Percentiles rank a stretch among this genome's conserved stretches.
phyloP scores from a whole-genome alignment of 2,888 invertebrate species.

The Noctua janthina region DNA sequence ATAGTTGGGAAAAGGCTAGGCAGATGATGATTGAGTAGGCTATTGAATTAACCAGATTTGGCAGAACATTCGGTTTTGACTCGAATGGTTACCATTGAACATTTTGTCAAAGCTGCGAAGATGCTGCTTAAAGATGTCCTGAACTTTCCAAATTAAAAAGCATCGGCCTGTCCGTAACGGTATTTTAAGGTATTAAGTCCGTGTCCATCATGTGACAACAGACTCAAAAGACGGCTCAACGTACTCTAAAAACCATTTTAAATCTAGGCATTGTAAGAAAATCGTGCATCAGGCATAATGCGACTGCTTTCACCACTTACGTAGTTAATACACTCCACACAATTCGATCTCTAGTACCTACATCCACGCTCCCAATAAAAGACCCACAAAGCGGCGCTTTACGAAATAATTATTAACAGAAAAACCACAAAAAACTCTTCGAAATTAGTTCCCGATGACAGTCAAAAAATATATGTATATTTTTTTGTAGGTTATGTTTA shows the following conservation, averaged over 20 bases:
- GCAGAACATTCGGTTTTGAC: too few species aligned
- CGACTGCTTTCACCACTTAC: conserved; percentile 38
- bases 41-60: background rate
- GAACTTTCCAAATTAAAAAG: background rate
- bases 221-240: background rate
- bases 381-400: conserved; percentile 76
- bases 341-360: conserved; percentile 27
- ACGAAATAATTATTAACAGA: conserved; percentile 86
- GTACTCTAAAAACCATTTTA: conserved; percentile 27
- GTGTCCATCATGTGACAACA: conserved; percentile 22
- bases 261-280: conserved; percentile 43
- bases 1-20: too few species aligned
- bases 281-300: conserved; percentile 44
- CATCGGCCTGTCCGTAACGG: background rate
- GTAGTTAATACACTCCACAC: conserved; percentile 31
- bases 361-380: conserved; percentile 44
- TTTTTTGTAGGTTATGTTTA: conserved; percentile 78
- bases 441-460: conserved; percentile 91
- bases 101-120: background rate
- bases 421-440: conserved; percentile 87
- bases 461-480: conserved; percentile 88
- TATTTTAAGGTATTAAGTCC: background rate
- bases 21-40: too few species aligned
- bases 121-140: too few species aligned
- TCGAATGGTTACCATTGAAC: background rate